phyloP scores from a whole-genome alignment of 2,888 invertebrate species.

The Didymodactylos carnosus region DNA sequence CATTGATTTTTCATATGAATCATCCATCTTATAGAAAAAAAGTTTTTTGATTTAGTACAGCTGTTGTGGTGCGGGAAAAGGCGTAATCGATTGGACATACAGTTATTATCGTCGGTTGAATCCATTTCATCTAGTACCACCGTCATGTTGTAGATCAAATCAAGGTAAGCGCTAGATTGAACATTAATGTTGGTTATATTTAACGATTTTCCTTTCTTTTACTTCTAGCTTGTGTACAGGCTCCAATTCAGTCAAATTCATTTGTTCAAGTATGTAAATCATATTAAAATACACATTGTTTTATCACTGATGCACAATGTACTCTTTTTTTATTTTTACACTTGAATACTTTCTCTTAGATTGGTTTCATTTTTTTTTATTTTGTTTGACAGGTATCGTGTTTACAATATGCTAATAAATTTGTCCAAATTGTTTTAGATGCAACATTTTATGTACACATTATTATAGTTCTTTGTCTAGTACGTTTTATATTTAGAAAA shows the following conservation, averaged over 20 bases:
- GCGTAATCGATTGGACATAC: background rate
- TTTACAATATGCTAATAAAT: no score
- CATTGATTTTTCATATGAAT: no score
- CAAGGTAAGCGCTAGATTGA: background rate
- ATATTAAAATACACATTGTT: no score
- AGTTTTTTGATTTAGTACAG: background rate
- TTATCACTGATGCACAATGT: no score
- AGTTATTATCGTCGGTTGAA: background rate
- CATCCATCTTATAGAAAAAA: background rate
- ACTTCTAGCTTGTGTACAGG: background rate
- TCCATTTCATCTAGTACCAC: background rate
- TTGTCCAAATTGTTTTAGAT: no score
- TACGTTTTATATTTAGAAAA: no score
- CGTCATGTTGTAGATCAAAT: background rate
- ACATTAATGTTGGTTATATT: background rate
- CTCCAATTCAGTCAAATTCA: background rate
- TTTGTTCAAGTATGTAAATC: background rate
- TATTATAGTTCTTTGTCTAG: no score
- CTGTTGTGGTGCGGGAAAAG: background rate
- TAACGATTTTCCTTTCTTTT: background rate
- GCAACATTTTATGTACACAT: no score
- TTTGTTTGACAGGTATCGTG: no score
- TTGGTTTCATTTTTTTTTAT: no score
- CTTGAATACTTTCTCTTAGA: no score
- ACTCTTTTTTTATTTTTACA: no score